phyloP scores from a whole-genome alignment of 1,140 invertebrate species.

The Vanessa atalanta region DNA sequence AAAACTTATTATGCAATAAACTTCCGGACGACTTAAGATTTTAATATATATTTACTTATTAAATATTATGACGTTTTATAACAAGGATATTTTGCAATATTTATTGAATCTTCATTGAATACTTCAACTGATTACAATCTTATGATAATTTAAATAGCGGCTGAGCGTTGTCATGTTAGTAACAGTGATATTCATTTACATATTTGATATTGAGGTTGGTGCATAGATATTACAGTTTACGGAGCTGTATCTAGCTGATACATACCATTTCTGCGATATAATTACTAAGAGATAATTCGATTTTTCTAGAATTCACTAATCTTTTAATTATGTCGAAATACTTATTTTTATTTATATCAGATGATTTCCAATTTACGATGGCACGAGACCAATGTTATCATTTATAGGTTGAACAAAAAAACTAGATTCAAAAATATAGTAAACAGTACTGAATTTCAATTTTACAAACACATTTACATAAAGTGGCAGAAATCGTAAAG shows the following conservation, averaged over 20 bases:
- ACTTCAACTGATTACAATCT: background rate
- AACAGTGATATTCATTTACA: background rate
- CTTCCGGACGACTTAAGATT: background rate
- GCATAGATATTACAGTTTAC: background rate
- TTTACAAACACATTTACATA: conserved; percentile 12
- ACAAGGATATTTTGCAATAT: background rate
- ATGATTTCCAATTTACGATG: too few relatives aligned
- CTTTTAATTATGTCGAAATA: too few relatives aligned
- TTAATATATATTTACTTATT: too few relatives aligned
- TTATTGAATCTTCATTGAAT: background rate
- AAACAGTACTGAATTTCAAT: background rate
- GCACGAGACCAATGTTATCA: too few relatives aligned
- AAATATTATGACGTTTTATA: background rate
- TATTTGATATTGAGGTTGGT: background rate
- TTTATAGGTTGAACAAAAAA: background rate
- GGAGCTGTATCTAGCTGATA: background rate
- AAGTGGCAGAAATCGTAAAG: conserved; percentile 4
- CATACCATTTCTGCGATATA: too few relatives aligned
- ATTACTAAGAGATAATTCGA: too few relatives aligned
- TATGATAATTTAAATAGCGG: background rate
- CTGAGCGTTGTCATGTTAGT: background rate
- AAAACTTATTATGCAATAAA: background rate
- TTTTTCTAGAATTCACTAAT: too few relatives aligned
- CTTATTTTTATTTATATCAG: too few relatives aligned
- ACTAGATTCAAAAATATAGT: background rate